A percentile compares a stretch with the other conserved stretches of the same genome.
phyloP scores from a whole-genome alignment of 2,797 vertebrate species.

The Pelodytes ibericus region DNA sequence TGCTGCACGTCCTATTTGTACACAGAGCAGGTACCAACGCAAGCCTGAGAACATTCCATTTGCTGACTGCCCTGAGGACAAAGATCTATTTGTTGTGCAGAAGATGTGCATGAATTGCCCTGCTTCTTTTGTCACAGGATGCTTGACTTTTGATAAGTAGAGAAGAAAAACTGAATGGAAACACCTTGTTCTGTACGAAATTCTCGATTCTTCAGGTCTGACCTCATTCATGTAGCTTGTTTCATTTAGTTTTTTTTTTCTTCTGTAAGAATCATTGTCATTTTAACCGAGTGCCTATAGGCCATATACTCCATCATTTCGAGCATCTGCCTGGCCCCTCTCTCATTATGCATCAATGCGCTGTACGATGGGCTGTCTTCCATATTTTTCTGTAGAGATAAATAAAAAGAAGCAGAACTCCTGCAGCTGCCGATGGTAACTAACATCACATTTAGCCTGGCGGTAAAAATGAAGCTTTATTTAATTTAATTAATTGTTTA shows the following conservation, averaged over 20 bases:
- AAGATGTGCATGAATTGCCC: constrained; percentile 14
- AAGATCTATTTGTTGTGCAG: constrained; percentile 27
- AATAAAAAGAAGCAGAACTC: too few relatives aligned
- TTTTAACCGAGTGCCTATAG: constrained; percentile 6
- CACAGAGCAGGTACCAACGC: not conserved
- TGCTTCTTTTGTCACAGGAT: constrained; percentile 4
- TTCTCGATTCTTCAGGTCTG: constrained; percentile 7
- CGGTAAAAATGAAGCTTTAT: too few relatives aligned
- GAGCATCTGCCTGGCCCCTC: not conserved
- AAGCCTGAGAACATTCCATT: constrained; percentile 12
- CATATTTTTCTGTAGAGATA: too few relatives aligned
- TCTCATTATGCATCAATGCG: not conserved
- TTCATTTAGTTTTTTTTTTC: constrained; percentile 8
- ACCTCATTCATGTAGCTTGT: not conserved
- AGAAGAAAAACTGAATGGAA: constrained; percentile 4
- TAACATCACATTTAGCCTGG: too few relatives aligned
- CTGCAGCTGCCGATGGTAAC: too few relatives aligned
- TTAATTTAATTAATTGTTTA: too few relatives aligned
- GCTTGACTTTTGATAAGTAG: constrained; percentile 34
- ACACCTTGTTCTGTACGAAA: not conserved
- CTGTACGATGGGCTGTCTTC: too few relatives aligned
- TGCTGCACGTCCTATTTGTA: not conserved
- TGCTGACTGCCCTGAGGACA: constrained; percentile 24
- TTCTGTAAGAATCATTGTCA: constrained; percentile 15
- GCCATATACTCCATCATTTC: not conserved